Evolutionary conservation across 23 tunicate species (phyloP).

Genomic region (Ciona savignyi): DNA sequence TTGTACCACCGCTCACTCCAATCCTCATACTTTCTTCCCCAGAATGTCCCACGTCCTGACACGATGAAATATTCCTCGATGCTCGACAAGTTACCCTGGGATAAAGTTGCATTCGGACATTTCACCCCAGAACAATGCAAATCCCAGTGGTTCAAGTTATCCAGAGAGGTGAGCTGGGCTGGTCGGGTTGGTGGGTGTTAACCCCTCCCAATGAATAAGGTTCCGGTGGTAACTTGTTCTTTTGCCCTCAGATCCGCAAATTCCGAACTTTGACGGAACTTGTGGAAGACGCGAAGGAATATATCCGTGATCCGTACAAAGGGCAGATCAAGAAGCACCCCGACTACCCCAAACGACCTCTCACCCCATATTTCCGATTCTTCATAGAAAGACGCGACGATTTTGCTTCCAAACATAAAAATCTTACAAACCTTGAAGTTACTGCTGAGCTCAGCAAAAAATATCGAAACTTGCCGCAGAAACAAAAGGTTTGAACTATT

Average conservation of each 20-base stretch:
- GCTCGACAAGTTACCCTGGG: constrained; percentile 69
- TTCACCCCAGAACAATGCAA: constrained; percentile 68
- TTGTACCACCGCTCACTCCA: too few relatives aligned
- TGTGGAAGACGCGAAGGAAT: constrained; percentile 62
- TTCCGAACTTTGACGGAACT: constrained; percentile 74
- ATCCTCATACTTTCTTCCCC: too few relatives aligned
- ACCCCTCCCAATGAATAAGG: too few relatives aligned
- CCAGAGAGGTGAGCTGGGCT: constrained; percentile 69
- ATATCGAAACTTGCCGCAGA: constrained; percentile 45
- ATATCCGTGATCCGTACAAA: constrained; percentile 79
- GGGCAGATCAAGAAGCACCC: constrained; percentile 93
- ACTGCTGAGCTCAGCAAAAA: constrained; percentile 75
- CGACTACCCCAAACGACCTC: constrained; percentile 90
- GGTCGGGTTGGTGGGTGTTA: too few relatives aligned
- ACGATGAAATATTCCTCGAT: constrained; percentile 39
- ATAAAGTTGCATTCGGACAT: constrained; percentile 33
- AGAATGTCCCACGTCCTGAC: constrained; percentile 60
- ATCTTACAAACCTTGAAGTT: constrained; percentile 73
- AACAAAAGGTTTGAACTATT: constrained; percentile 68
- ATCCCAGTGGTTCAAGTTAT: constrained; percentile 36
- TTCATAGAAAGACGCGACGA: constrained; percentile 62
- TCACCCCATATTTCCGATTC: constrained; percentile 89
- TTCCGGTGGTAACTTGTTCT: neutral
- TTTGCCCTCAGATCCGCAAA: constrained; percentile 54
- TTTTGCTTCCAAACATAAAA: constrained; percentile 59